Conservation (phyloP, 2,888 invertebrate species). For the Osmoderma eremita region DNA sequence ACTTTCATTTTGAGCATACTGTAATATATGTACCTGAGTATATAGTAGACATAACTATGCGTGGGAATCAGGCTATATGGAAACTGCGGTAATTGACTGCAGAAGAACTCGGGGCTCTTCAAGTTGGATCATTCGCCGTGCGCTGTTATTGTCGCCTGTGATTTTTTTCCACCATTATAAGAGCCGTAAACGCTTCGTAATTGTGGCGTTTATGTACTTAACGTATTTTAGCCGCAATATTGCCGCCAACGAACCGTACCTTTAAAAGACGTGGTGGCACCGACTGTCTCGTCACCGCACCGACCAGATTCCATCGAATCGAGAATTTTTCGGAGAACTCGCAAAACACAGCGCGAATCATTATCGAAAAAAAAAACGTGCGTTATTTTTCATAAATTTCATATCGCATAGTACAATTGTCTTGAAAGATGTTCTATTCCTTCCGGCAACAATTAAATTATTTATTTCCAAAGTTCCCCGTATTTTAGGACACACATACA, state of each 20-base stretch:
- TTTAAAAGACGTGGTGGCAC: conserved; percentile 6
- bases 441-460: no score
- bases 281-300: neutral
- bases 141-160: conserved; percentile 30
- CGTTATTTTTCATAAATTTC: no score
- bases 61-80: conserved; percentile 20
- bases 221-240: conserved; percentile 1
- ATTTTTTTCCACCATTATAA: conserved; percentile 25
- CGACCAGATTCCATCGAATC: neutral
- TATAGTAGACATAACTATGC: no score
- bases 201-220: conserved; percentile 32
- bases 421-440: no score
- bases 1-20: no score
- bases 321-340: neutral
- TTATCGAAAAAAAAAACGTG: conserved; percentile 21
- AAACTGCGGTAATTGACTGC: conserved; percentile 23
- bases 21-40: no score
- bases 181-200: conserved; percentile 20
- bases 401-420: no score
- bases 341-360: neutral
- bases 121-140: conserved; percentile 25
- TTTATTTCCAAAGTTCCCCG: no score
- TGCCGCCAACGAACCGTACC: neutral
- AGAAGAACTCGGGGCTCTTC: neutral
- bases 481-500: no score